These are phyloP conservation scores for Glaucopsyche alexis DNA, from an alignment of 2,888 invertebrate species.

Conservation along the genomic window DNA sequence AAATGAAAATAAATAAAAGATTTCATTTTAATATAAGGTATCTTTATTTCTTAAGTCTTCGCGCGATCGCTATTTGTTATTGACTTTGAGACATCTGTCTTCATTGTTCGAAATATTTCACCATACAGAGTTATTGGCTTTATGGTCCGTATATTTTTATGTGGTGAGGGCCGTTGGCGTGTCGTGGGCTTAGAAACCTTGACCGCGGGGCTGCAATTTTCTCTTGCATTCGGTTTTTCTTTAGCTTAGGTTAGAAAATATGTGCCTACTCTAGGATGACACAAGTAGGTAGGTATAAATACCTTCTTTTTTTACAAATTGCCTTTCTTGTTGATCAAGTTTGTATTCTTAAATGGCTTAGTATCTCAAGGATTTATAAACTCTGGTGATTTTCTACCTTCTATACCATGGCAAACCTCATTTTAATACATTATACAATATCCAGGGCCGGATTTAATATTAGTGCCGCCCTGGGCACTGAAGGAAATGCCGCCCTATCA, in stretches of 20 bases:
- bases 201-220: slow-evolving; percentile 20
- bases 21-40: too few species aligned
- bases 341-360: not conserved
- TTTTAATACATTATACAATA: not conserved
- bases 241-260: not conserved
- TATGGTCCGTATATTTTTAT: slow-evolving; percentile 2
- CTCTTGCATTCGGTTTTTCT: not conserved
- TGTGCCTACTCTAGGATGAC: not conserved
- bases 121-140: not conserved
- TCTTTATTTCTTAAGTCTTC: not conserved
- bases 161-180: not conserved
- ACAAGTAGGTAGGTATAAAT: too few species aligned
- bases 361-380: not conserved
- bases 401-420: not conserved
- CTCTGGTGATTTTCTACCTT: not conserved
- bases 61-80: not conserved
- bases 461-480: too few species aligned
- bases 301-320: not conserved
- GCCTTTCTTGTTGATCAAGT: not conserved
- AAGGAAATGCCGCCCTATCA: too few species aligned
- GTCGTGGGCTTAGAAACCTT: slow-evolving; percentile 15
- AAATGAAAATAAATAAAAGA: too few species aligned
- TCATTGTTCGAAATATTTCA: not conserved
- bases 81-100: not conserved
- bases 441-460: too few species aligned